Percentiles rank a stretch among this genome's conserved stretches.
Evolutionary conservation across 92 coral and sea anemone genomes (phyloP).

Genomic region (Palythoa grandis): DNA sequence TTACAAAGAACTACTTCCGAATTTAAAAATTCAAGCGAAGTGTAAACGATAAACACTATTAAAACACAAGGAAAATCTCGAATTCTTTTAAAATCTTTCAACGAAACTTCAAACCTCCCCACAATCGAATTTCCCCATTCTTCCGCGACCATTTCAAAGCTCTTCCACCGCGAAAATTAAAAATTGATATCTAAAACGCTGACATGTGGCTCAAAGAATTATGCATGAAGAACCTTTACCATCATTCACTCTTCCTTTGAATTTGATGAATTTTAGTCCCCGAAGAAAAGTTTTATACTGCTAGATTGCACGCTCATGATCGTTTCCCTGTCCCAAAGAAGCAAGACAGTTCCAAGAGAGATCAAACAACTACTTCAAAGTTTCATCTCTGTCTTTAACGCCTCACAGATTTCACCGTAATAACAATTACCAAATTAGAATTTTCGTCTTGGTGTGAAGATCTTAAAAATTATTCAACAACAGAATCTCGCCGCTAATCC

Average conservation of each 20-base stretch:
- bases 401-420: conserved; percentile 71
- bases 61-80: not conserved
- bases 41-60: not conserved
- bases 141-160: conserved; percentile 39
- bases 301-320: not conserved
- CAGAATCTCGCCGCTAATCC: not conserved
- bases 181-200: conserved; percentile 87
- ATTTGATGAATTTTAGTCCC: not conserved
- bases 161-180: conserved; percentile 71
- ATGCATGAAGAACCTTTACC: conserved; percentile 75
- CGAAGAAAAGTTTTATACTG: not conserved
- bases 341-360: not conserved
- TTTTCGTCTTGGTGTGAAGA: conserved; percentile 33
- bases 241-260: conserved; percentile 27
- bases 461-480: not conserved
- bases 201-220: conserved; percentile 94
- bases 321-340: conserved; percentile 1
- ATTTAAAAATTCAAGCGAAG: conserved; percentile 21
- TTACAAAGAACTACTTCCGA: conserved; percentile 16
- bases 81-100: not conserved
- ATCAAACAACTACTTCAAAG: not conserved
- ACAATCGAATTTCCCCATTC: conserved; percentile 18
- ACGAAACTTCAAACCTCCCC: not conserved
- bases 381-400: conserved; percentile 65
- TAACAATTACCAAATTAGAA: conserved; percentile 73